Evolutionary conservation across 2,888 invertebrate genomes (phyloP), one percentile per base, ranked within the genome.

Genomic region (Tinea semifulvella): DNA sequence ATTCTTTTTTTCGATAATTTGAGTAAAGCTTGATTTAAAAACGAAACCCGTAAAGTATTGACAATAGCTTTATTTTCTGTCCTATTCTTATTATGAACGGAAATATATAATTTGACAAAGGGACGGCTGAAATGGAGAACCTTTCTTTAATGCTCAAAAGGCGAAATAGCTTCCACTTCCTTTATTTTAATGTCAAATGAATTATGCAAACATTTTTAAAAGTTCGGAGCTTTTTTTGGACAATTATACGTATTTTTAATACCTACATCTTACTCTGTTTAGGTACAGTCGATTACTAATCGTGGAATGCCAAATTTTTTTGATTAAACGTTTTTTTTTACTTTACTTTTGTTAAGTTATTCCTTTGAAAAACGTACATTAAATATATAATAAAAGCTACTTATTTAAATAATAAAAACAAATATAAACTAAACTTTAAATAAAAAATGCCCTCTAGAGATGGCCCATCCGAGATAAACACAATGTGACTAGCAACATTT

Each of bases 21-120:
- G n/a, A n/a, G n/a, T n/a, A n/a, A n/a, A n/a, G n/a, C n/a, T n/a
- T n/a, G n/a, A n/a, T n/a, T n/a, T n/a, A n/a, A n/a, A n/a, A n/a
- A n/a, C n/a, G n/a, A n/a, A n/a, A n/a, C n/a, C n/a, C n/a, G n/a
- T n/a, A n/a, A n/a, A n/a, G n/a, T n/a, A n/a, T n/a, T n/a, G n/a
- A 31, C 31, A 31, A 31, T 14, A n/a, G 31, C 13, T 13, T 14
- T 11, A 6, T 6, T 31, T 31, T 31, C 14, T 31, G 31, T 31
- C 31, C n/a, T n/a, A 31, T 7, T 14, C 31, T 31, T 31, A 31
- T 31, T 31, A 31, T 31, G 31, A 31, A n/a, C 7, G 31, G 31
- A 31, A 31, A 31, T 31, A 31, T 31, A 31, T 14, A 31, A 31
- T 31, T 31, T 14, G 31, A 14, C 31, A 31, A 31, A 31, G 31